A percentile compares a stretch with the other conserved stretches of the same genome.
Evolutionary conservation across 2,797 vertebrate genomes (phyloP).

Genomic region (Sebastes miniatus): DNA sequence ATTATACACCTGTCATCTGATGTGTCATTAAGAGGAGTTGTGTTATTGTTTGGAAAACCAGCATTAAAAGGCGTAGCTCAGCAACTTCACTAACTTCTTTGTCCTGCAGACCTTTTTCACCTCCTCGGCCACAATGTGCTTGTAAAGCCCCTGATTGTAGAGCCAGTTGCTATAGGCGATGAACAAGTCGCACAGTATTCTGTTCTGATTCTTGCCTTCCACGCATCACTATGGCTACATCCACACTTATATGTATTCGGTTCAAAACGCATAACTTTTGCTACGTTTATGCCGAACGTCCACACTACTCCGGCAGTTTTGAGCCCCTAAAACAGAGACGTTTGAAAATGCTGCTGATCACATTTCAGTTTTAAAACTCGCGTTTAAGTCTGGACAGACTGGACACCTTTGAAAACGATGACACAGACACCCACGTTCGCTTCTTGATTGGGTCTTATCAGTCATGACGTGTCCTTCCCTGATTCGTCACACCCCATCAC

Average conservation of each 20-base stretch:
- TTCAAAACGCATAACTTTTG: no score
- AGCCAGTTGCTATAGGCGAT: conserved; percentile 8
- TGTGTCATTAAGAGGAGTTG: not conserved
- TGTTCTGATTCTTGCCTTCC: not conserved
- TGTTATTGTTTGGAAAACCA: conserved; percentile 18
- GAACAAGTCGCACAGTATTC: not conserved
- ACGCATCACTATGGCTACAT: not conserved
- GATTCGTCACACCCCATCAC: no score
- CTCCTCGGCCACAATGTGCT: conserved; percentile 2
- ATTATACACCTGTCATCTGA: not conserved
- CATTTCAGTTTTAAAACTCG: no score
- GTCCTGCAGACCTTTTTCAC: conserved; percentile 20
- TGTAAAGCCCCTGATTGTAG: not conserved
- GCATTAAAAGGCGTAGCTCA: conserved; percentile 7
- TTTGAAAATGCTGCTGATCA: accelerated
- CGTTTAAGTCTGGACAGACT: no score
- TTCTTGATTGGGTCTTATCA: no score
- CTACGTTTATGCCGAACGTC: no score
- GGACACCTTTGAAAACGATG: no score
- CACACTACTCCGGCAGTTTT: no score
- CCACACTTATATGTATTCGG: no score
- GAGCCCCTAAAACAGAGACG: no score
- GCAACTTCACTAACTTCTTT: conserved; percentile 19
- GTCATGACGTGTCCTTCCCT: no score
- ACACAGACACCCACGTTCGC: no score